Evolutionary conservation across 2,113 vertebrate genomes (phyloP).

Genomic region (Dolichallabes microphthalmus): DNA sequence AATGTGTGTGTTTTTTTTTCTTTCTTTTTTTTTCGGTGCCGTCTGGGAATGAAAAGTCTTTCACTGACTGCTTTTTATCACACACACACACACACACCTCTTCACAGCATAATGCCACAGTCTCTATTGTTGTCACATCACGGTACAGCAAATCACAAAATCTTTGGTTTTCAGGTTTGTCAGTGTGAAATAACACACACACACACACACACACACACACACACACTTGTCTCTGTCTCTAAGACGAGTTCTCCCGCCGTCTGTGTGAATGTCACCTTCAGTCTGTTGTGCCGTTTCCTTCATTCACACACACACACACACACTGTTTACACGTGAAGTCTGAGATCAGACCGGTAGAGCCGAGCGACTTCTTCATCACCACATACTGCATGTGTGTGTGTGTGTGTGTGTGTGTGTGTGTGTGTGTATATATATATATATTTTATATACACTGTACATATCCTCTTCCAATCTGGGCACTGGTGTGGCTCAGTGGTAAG

Average conservation of each 20-base stretch:
- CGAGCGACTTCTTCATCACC: neutral
- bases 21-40: neutral
- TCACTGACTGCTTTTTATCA: constrained; percentile 2
- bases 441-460: too few species aligned
- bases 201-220: neutral
- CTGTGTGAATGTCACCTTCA: constrained; percentile 32
- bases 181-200: neutral
- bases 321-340: neutral
- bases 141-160: constrained; percentile 10
- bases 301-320: neutral
- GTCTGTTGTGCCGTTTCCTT: neutral
- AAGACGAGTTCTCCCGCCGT: constrained; percentile 2
- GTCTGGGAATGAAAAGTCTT: constrained; percentile 20
- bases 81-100: constrained; percentile 1
- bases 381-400: too few species aligned
- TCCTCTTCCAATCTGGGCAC: too few species aligned
- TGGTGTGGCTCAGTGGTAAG: too few species aligned
- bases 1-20: too few species aligned
- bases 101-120: constrained; percentile 1
- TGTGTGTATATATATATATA: too few species aligned
- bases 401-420: too few species aligned
- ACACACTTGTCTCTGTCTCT: neutral
- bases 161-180: constrained; percentile 18
- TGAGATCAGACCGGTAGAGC: neutral
- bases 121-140: constrained; percentile 27